These are phyloP conservation scores for Hafferia zeledoni DNA, from an alignment of 2,797 vertebrate species.

Conservation along the genomic window DNA sequence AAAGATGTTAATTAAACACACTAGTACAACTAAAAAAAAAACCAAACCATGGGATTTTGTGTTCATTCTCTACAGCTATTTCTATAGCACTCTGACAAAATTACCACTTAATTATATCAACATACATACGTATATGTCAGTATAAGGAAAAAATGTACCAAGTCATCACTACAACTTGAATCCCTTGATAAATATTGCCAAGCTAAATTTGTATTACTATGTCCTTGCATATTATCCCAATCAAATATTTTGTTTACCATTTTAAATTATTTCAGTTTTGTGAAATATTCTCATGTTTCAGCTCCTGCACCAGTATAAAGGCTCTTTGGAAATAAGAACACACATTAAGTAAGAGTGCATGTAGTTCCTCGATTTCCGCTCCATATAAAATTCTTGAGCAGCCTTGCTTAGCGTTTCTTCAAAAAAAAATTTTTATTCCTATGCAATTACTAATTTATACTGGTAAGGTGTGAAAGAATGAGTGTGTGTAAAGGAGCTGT, in stretches of 20 bases:
- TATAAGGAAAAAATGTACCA: background rate
- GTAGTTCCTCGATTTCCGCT: background rate
- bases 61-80: background rate
- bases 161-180: background rate
- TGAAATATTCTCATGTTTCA: background rate
- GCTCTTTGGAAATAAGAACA: background rate
- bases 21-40: background rate
- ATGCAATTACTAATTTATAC: background rate
- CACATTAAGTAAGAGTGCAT: fast-evolving
- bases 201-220: background rate
- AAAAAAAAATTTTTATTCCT: background rate
- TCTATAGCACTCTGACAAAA: background rate
- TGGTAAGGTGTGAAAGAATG: background rate
- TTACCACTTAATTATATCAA: background rate
- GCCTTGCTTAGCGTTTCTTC: background rate
- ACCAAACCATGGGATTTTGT: fast-evolving
- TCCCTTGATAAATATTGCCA: background rate
- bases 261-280: background rate
- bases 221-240: background rate
- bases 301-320: background rate
- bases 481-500: background rate
- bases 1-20: conserved; percentile 8
- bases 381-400: background rate
- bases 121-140: background rate
- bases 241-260: background rate